These are phyloP conservation scores for Leptopilina clavipes DNA, from an alignment of 1,140 invertebrate genomes.

Conservation along the genomic window DNA sequence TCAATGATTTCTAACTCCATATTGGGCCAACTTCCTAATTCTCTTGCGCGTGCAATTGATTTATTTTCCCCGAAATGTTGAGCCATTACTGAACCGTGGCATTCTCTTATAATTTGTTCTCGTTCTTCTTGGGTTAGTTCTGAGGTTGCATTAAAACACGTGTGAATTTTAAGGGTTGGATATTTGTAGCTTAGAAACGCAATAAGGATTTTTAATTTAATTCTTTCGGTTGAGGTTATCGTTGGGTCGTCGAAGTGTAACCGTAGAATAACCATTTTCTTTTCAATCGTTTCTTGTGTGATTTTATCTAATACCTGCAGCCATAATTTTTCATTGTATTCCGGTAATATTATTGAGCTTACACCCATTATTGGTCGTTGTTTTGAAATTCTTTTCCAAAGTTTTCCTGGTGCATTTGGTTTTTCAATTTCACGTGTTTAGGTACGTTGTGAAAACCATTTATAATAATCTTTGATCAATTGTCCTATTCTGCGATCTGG, in stretches of 20 bases:
- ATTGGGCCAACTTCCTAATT: not conserved
- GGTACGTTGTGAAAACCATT: not conserved
- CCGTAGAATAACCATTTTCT: slow-evolving; percentile 2
- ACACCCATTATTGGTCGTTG: not conserved
- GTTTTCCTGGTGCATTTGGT: not conserved
- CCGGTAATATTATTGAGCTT: not conserved
- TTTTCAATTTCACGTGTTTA: not conserved
- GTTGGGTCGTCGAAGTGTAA: not conserved
- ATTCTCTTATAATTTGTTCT: slow-evolving; percentile 34
- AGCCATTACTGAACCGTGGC: slow-evolving; percentile 21
- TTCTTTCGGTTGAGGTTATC: not conserved
- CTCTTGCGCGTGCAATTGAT: not conserved
- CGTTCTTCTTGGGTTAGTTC: slow-evolving; percentile 22
- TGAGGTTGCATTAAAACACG: slow-evolving; percentile 1
- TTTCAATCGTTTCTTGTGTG: not conserved
- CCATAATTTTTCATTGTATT: not conserved
- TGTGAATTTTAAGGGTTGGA: slow-evolving; percentile 12
- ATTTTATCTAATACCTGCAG: not conserved
- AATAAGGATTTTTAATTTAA: slow-evolving; percentile 11
- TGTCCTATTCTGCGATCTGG: not conserved
- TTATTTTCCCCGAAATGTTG: slow-evolving; percentile 23
- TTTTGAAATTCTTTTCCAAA: not conserved
- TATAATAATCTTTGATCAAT: not conserved
- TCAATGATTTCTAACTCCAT: not conserved
- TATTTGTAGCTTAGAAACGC: not conserved